phyloP scores from a whole-genome alignment of 1,140 invertebrate species.

The Eciton burchellii region DNA sequence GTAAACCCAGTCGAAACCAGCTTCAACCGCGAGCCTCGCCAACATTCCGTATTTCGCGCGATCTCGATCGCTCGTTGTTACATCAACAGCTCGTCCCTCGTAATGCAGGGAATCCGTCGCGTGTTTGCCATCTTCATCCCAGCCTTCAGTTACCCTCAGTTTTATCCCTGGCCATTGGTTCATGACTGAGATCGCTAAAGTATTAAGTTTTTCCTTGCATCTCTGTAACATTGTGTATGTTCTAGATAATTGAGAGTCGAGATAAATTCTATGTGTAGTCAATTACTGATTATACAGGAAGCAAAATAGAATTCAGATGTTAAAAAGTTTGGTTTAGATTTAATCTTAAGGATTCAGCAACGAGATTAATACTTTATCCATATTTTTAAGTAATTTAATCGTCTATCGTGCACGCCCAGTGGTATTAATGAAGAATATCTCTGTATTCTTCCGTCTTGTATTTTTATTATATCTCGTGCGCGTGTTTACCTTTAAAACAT shows the following conservation, averaged over 20 bases:
- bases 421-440: too few species aligned
- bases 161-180: slow-evolving; percentile 98
- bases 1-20: slow-evolving; percentile 99
- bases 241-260: not conserved
- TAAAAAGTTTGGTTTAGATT: not conserved
- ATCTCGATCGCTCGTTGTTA: slow-evolving; percentile 97
- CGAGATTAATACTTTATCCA: not conserved
- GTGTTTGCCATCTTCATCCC: slow-evolving; percentile 95
- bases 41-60: slow-evolving; percentile 97
- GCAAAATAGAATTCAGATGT: not conserved
- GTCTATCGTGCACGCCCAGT: too few species aligned
- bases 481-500: too few species aligned
- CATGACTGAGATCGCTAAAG: slow-evolving; percentile 97
- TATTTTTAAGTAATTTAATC: too few species aligned
- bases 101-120: slow-evolving; percentile 95
- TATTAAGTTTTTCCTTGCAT: slow-evolving; percentile 97
- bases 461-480: too few species aligned
- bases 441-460: too few species aligned
- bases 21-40: slow-evolving; percentile 97
- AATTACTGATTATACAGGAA: not conserved
- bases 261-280: not conserved
- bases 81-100: slow-evolving; percentile 97
- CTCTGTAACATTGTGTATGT: slow-evolving; percentile 89
- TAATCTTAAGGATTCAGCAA: not conserved
- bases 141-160: slow-evolving; percentile 96